Percentiles rank a stretch among this genome's conserved stretches.
phyloP scores from a whole-genome alignment of 2,888 invertebrate genomes.

The Mythimna loreyi region DNA sequence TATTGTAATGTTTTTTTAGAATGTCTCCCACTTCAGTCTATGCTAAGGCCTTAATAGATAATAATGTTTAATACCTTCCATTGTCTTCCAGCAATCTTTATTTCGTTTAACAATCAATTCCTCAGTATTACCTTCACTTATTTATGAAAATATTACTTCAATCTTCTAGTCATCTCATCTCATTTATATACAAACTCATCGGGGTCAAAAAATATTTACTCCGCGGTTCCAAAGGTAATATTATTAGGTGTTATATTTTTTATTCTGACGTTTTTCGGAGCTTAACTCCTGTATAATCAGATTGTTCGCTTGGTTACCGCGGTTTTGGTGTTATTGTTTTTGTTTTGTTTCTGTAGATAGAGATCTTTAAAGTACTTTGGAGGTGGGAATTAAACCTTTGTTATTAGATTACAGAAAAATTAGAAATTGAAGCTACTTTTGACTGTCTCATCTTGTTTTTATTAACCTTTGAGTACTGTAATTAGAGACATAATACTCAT shows the following conservation, averaged over 20 bases:
- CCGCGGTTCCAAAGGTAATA: conserved; percentile 18
- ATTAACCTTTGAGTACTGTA: no score
- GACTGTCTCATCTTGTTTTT: no score
- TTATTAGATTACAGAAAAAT: neutral
- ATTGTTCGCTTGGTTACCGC: conserved; percentile 25
- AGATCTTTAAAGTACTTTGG: conserved; percentile 26
- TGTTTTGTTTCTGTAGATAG: conserved; percentile 18
- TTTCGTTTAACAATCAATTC: no score
- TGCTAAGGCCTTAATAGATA: no score
- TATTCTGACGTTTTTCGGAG: conserved; percentile 9
- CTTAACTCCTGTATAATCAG: conserved; percentile 48
- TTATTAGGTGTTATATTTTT: conserved; percentile 41
- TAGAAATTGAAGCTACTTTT: no score
- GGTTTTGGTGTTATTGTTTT: conserved; percentile 31
- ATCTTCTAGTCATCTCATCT: neutral
- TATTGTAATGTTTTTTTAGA: no score
- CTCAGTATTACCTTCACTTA: no score
- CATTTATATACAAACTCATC: neutral
- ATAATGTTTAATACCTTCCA: no score
- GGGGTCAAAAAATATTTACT: conserved; percentile 35
- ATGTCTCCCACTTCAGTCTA: no score
- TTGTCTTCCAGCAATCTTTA: no score
- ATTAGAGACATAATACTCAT: no score
- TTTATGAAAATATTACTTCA: neutral
- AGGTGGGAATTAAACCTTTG: neutral